These are phyloP conservation scores for Gymnosoma rotundatum DNA, from an alignment of 2,888 invertebrate species.

Conservation along the genomic window DNA sequence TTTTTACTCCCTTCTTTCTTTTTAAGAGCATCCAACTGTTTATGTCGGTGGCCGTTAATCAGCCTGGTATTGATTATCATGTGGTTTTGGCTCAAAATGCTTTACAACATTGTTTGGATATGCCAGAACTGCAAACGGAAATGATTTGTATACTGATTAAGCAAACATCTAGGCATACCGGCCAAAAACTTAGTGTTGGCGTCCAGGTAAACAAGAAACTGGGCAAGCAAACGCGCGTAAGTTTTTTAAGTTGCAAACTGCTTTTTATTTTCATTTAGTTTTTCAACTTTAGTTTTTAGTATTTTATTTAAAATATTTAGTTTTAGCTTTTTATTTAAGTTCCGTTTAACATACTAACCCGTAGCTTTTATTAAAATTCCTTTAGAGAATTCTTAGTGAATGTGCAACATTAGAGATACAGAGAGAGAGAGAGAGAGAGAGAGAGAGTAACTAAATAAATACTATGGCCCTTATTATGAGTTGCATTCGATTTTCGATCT, in stretches of 20 bases:
- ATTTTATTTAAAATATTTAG: slow-evolving; percentile 10
- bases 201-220: slow-evolving; percentile 91
- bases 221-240: slow-evolving; percentile 86
- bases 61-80: slow-evolving; percentile 98
- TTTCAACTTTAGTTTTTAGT: slow-evolving; percentile 57
- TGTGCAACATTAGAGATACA: not conserved
- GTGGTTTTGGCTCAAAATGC: slow-evolving; percentile 98
- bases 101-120: slow-evolving; percentile 94
- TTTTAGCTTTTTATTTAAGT: slow-evolving; percentile 41
- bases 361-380: not conserved
- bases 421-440: not conserved
- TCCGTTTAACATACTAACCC: slow-evolving; percentile 30
- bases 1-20: not conserved
- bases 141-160: slow-evolving; percentile 94
- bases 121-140: slow-evolving; percentile 95
- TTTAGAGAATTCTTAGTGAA: not conserved
- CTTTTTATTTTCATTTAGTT: slow-evolving; percentile 76
- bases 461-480: too few relatives aligned
- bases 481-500: too few relatives aligned
- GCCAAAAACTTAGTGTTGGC: slow-evolving; percentile 90
- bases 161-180: slow-evolving; percentile 94
- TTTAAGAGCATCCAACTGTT: slow-evolving; percentile 95
- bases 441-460: slow-evolving; percentile 1
- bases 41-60: slow-evolving; percentile 97
- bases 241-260: slow-evolving; percentile 84